Percentiles rank a stretch among this genome's conserved stretches.
Evolutionary conservation across 2,888 invertebrate species (phyloP).

Genomic region (Tenthredo notha): DNA sequence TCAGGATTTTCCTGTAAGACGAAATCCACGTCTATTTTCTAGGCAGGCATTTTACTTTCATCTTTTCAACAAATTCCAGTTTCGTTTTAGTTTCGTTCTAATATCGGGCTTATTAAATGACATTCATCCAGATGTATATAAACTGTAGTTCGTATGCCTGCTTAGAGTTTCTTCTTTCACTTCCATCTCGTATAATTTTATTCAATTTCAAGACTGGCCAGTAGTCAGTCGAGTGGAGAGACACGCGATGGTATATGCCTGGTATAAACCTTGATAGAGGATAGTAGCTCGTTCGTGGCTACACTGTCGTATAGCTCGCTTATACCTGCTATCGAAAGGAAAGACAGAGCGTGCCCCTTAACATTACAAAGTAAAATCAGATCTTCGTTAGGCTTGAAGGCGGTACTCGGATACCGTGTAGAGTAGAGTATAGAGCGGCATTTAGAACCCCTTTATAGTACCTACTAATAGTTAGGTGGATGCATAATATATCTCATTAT

Average conservation of each 20-base stretch:
- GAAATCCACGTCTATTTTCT: background rate
- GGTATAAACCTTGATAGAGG: conserved; percentile 12
- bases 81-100: background rate
- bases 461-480: conserved; percentile 41
- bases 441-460: conserved; percentile 33
- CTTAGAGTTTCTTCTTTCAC: conserved; percentile 10
- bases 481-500: conserved; percentile 53
- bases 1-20: background rate
- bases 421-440: background rate
- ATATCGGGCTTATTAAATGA: background rate
- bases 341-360: conserved; percentile 3
- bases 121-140: too few relatives aligned
- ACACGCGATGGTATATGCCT: conserved; percentile 25
- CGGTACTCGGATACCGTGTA: background rate
- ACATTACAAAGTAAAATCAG: conserved; percentile 53
- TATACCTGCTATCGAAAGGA: conserved; percentile 1
- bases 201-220: conserved; percentile 2
- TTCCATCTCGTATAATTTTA: conserved; percentile 24
- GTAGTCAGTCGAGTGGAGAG: background rate
- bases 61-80: background rate
- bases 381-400: conserved; percentile 48
- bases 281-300: conserved; percentile 10
- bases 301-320: conserved; percentile 1
- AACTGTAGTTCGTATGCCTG: too few relatives aligned
- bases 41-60: background rate